Evolutionary conservation across 2,888 invertebrate genomes (phyloP), one percentile per base, ranked within the genome.

Genomic region (Polylopha cassiicola): DNA sequence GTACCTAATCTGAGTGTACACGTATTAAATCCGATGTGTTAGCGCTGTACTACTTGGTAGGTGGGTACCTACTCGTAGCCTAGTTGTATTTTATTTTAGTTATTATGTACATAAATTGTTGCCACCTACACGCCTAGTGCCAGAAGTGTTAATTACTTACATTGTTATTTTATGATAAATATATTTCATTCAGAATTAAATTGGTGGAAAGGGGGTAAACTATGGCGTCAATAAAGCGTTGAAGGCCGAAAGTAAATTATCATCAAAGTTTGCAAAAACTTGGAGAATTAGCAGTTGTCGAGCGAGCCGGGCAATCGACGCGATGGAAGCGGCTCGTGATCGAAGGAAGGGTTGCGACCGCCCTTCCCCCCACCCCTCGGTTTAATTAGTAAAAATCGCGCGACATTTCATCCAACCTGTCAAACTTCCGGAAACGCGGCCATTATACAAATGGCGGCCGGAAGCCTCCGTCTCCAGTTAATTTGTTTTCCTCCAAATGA

Each of bases 371-470:
- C 65, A n/a, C n/a, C n/a, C n/a, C n/a, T n/a, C n/a, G n/a, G 65
- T 70, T 76, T 79, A 74, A 81, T 82, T 79, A 78, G 70, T 73
- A 82, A 82, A 82, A 82, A 82, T 81, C 71, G 72, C 61, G 72
- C 74, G 79, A 79, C 80, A 81, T 79, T 82, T 78, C 78, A 76
- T 78, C 71, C 64, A 65, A 63, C 61, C 79, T 79, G 81, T 77
- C 81, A 78, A 82, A 82, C 66, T 82, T 73, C 61, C 62, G 65
- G 59, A 64, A 68, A 61, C 56, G 58, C 54, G 46, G 65, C 66
- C 73, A 74, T 80, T 76, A 69, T 53, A 61, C 59, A 62, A 72
- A 77, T 70, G 73, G 69, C 64, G 60, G 59, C 48, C 62, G 66
- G 61, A 68, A 64, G 58, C 53, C 55, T 55, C 48, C 58, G 58